phyloP scores from a whole-genome alignment of 2,888 invertebrate species.

The Drosophila algonquin region DNA sequence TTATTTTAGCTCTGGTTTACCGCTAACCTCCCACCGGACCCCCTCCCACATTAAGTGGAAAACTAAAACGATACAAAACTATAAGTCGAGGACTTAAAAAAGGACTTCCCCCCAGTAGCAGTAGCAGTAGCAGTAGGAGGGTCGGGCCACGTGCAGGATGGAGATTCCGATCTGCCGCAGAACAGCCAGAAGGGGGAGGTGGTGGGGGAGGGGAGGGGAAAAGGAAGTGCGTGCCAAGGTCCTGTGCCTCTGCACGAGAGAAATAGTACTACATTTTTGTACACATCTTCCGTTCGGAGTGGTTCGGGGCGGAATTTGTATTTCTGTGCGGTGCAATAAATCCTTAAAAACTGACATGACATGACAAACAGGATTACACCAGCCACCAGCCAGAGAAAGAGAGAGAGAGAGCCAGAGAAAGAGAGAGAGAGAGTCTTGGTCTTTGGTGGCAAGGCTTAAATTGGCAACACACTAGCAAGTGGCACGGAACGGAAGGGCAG shows the following conservation, averaged over 20 bases:
- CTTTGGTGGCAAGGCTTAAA: constrained; percentile 67
- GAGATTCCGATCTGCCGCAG: constrained; percentile 25
- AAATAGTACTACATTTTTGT: constrained; percentile 60
- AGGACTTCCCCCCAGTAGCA: constrained; percentile 20
- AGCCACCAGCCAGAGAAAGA: not conserved
- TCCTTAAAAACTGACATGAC: constrained; percentile 83
- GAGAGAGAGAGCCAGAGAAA: not conserved
- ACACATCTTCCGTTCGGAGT: constrained; percentile 39
- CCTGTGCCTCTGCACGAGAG: constrained; percentile 26
- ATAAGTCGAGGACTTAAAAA: constrained; percentile 67
- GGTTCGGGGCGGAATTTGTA: constrained; percentile 55
- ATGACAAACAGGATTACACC: constrained; percentile 83
- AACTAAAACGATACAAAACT: constrained; percentile 53
- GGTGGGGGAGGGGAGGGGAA: constrained; percentile 6
- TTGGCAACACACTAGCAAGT: constrained; percentile 67
- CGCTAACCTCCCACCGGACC: constrained; percentile 7
- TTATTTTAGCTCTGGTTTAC: constrained; percentile 37
- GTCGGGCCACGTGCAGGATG: not conserved
- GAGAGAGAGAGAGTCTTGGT: not conserved
- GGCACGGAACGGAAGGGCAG: constrained; percentile 13
- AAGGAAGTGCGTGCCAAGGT: constrained; percentile 47
- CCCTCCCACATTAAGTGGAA: constrained; percentile 26
- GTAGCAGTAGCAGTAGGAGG: too few species aligned
- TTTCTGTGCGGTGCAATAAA: constrained; percentile 77
- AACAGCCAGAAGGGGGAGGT: constrained; percentile 13